phyloP scores from a whole-genome alignment of 2,888 invertebrate species.

The Poecilobothrus nobilitatus region DNA sequence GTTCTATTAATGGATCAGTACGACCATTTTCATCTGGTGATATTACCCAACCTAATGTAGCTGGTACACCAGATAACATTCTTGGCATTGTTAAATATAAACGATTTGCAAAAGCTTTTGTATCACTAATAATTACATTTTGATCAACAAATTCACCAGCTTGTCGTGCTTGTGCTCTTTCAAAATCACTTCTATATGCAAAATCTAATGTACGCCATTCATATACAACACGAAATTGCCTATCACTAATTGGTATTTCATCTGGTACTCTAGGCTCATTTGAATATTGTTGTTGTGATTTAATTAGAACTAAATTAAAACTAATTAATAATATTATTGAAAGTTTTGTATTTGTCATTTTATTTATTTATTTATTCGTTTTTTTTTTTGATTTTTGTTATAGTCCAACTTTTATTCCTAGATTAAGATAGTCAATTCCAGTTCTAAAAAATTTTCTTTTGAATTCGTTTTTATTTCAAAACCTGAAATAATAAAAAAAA shows the following conservation, averaged over 20 bases:
- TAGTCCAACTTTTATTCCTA: too few species aligned
- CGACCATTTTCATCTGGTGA: conserved; percentile 37
- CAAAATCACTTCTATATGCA: conserved; percentile 54
- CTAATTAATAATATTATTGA: not conserved
- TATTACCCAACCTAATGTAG: conserved; percentile 55
- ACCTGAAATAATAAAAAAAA: too few species aligned
- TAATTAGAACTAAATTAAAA: not conserved
- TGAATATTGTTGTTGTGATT: not conserved
- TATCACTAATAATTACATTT: conserved; percentile 60
- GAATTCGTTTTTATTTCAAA: too few species aligned
- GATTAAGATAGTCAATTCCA: too few species aligned
- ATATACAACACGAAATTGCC: conserved; percentile 59
- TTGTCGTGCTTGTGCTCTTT: conserved; percentile 48
- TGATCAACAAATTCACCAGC: conserved; percentile 55
- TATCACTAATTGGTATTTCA: conserved; percentile 27
- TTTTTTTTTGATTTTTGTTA: not conserved
- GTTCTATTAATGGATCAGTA: conserved; percentile 52
- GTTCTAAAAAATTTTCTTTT: too few species aligned
- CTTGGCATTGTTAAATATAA: conserved; percentile 62
- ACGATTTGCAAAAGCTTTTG: conserved; percentile 57
- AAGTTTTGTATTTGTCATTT: not conserved
- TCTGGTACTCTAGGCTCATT: conserved; percentile 23
- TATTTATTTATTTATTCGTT: not conserved
- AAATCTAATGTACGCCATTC: conserved; percentile 66
- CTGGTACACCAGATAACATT: conserved; percentile 62